A percentile compares a stretch with the other conserved stretches of the same genome.
phyloP scores from a whole-genome alignment of 2,113 vertebrate species.

The Casuarius casuarius region DNA sequence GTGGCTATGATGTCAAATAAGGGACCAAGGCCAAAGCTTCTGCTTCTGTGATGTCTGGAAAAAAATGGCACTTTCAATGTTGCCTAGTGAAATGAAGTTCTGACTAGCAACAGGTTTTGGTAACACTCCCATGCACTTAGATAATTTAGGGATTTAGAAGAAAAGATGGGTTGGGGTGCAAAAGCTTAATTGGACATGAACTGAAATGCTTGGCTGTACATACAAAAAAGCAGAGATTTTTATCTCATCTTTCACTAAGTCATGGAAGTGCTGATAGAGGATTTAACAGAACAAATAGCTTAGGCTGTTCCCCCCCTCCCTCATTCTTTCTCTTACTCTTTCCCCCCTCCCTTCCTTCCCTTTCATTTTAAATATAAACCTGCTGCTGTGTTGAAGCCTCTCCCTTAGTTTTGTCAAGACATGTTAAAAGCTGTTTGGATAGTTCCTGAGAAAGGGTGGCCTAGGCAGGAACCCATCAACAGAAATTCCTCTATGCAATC shows the following conservation, averaged over 20 bases:
- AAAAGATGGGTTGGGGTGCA: background rate
- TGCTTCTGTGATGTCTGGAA: background rate
- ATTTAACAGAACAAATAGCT: background rate
- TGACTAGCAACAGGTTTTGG: accelerated
- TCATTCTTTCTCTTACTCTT: background rate
- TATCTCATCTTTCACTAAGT: background rate
- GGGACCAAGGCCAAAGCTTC: background rate
- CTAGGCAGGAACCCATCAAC: constrained; percentile 68
- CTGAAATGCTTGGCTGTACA: background rate
- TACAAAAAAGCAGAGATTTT: background rate
- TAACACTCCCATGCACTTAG: background rate
- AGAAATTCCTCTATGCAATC: constrained; percentile 72
- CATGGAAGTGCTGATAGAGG: background rate
- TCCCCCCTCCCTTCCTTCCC: background rate
- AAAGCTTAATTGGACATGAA: background rate
- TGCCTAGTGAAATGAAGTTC: background rate
- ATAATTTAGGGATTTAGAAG: background rate
- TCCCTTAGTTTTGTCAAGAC: constrained; percentile 69
- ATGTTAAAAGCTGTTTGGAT: constrained; percentile 39
- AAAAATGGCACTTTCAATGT: background rate
- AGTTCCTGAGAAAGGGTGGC: constrained; percentile 71
- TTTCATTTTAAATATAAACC: background rate
- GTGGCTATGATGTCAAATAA: background rate
- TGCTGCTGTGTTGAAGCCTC: constrained; percentile 15
- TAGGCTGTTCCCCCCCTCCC: background rate